These are phyloP conservation scores for Chaenogobius annularis DNA, from an alignment of 2,113 vertebrate genomes.

Conservation along the genomic window DNA sequence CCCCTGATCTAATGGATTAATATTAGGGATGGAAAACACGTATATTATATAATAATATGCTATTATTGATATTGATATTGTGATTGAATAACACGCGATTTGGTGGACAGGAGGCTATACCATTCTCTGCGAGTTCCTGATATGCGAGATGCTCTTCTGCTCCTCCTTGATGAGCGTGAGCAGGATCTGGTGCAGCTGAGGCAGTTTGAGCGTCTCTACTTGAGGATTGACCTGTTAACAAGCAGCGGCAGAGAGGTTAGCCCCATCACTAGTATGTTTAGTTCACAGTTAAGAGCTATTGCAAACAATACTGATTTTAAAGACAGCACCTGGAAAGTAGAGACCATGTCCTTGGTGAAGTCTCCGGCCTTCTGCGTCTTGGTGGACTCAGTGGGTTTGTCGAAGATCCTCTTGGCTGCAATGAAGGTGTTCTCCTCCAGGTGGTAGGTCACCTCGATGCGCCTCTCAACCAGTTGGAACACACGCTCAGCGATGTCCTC, in stretches of 20 bases:
- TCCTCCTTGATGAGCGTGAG: conserved; percentile 73
- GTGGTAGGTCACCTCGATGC: conserved; percentile 83
- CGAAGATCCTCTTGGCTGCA: conserved; percentile 78
- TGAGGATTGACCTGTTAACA: conserved; percentile 76
- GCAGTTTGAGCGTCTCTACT: conserved; percentile 66
- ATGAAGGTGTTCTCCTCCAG: conserved; percentile 75
- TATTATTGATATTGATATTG: no score
- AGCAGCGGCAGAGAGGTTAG: neutral
- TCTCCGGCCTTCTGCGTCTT: conserved; percentile 55
- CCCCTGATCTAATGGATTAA: no score
- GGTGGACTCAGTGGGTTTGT: conserved; percentile 62
- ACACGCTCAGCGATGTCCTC: conserved; percentile 83
- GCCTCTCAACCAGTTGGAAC: conserved; percentile 75
- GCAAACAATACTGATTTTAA: no score
- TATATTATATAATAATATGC: no score
- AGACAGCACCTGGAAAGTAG: conserved; percentile 73
- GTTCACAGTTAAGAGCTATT: no score
- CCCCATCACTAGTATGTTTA: no score
- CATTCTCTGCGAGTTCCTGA: conserved; percentile 79
- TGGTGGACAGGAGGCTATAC: conserved; percentile 55
- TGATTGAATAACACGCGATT: no score
- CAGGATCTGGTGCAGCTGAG: conserved; percentile 73
- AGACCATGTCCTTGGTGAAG: conserved; percentile 75
- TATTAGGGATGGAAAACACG: no score
- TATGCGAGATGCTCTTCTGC: conserved; percentile 53